Conservation (phyloP, 2,797 vertebrate species). For the Cossypha heuglini region DNA sequence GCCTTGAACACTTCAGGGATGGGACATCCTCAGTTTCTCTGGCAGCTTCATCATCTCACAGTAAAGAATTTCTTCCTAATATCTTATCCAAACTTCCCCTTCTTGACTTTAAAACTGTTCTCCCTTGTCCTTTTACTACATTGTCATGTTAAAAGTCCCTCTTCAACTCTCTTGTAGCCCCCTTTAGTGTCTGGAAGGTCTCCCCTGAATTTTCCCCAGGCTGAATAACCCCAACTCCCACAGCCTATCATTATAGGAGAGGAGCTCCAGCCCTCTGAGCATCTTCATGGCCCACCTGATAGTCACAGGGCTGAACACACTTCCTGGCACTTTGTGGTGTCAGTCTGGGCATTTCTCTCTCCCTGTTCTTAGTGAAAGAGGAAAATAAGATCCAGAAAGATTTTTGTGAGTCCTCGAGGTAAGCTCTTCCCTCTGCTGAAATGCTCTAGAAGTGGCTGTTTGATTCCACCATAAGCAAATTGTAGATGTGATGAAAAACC, state of each 20-base stretch:
- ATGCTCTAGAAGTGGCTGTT: neutral
- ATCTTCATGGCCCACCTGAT: neutral
- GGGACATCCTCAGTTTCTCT: neutral
- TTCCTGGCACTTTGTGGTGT: neutral
- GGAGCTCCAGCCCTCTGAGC: neutral
- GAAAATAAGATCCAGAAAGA: neutral
- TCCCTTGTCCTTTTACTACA: neutral
- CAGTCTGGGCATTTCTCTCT: neutral
- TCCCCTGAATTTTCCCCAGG: neutral
- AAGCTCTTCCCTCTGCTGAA: neutral
- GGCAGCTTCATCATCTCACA: neutral
- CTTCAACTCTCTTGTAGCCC: neutral
- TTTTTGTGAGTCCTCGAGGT: accelerated
- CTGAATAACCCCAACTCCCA: neutral
- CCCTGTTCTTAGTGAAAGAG: neutral
- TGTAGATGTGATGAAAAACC: neutral
- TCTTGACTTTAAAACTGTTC: neutral
- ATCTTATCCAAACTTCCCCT: neutral
- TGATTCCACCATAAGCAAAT: neutral
- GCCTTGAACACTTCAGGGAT: neutral
- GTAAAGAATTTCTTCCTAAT: neutral
- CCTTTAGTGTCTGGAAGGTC: neutral
- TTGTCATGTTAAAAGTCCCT: neutral
- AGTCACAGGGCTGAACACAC: neutral
- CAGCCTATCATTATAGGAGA: neutral